phyloP scores from a whole-genome alignment of 2,888 invertebrate species.

The Pegoplata infirma region DNA sequence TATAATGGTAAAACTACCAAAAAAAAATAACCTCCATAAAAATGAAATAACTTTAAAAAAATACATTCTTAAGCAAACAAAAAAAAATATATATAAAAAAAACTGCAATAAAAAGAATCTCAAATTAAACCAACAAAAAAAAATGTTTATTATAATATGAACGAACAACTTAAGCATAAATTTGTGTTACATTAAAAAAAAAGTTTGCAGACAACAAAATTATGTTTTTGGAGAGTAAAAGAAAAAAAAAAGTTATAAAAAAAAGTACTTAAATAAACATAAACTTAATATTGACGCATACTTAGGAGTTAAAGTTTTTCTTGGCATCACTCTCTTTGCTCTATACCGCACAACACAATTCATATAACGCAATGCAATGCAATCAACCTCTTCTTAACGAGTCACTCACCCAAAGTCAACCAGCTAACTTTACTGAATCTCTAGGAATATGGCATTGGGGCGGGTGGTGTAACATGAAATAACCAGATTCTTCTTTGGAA shows the following conservation, averaged over 20 bases:
- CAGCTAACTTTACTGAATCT: not conserved
- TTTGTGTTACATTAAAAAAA: conserved; percentile 52
- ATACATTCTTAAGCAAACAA: not conserved
- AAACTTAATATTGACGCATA: conserved; percentile 60
- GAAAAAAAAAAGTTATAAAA: too few relatives aligned
- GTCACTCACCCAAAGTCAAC: not conserved
- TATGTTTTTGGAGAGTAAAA: conserved; percentile 43
- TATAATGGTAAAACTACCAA: not conserved
- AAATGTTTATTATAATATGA: conserved; percentile 38
- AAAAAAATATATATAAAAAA: too few relatives aligned
- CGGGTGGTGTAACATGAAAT: conserved; percentile 27
- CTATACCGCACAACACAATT: not conserved
- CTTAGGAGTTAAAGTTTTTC: conserved; percentile 51
- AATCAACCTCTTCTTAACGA: conserved; percentile 22
- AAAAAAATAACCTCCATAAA: conserved; percentile 20
- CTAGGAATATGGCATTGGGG: too few relatives aligned
- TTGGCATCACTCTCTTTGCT: conserved; percentile 32
- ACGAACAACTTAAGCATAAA: conserved; percentile 54
- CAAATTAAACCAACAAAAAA: conserved; percentile 14
- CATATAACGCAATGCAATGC: conserved; percentile 3
- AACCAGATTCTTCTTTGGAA: conserved; percentile 33
- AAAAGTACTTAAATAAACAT: conserved; percentile 58
- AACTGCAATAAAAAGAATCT: conserved; percentile 13
- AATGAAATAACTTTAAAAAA: conserved; percentile 28
- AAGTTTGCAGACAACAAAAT: conserved; percentile 59